These are phyloP conservation scores for Tyria jacobaeae DNA, from an alignment of 2,888 invertebrate genomes.

Conservation along the genomic window DNA sequence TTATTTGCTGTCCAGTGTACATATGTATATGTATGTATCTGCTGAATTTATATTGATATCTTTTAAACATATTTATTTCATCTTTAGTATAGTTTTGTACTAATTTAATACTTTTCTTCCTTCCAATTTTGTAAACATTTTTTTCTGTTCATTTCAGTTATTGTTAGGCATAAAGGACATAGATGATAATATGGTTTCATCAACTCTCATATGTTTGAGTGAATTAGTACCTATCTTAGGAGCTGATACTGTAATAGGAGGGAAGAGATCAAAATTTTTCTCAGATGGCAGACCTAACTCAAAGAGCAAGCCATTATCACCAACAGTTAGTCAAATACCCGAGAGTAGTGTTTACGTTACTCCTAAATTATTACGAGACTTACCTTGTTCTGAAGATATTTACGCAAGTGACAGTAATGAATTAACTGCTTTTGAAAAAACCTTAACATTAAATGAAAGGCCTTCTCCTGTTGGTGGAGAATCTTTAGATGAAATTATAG, in stretches of 20 bases:
- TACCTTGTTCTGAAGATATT: slow-evolving; percentile 71
- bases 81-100: neutral
- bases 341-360: slow-evolving; percentile 51
- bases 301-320: slow-evolving; percentile 51
- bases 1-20: too few species aligned
- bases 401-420: slow-evolving; percentile 59
- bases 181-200: slow-evolving; percentile 93
- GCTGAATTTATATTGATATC: neutral
- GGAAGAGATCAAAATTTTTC: slow-evolving; percentile 92
- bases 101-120: neutral
- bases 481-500: slow-evolving; percentile 81
- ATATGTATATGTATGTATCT: neutral
- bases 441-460: slow-evolving; percentile 88
- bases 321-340: slow-evolving; percentile 37
- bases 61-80: neutral
- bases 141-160: slow-evolving; percentile 82
- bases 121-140: neutral
- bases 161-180: slow-evolving; percentile 95
- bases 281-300: slow-evolving; percentile 94
- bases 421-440: slow-evolving; percentile 65
- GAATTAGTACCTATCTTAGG: slow-evolving; percentile 95
- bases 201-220: slow-evolving; percentile 93
- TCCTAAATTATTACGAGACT: slow-evolving; percentile 66
- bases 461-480: slow-evolving; percentile 95
- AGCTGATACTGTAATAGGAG: slow-evolving; percentile 94